Base-by-base conservation (phyloP, 2,888 invertebrate genomes). In the Hypselothyrea guttata region DNA sequence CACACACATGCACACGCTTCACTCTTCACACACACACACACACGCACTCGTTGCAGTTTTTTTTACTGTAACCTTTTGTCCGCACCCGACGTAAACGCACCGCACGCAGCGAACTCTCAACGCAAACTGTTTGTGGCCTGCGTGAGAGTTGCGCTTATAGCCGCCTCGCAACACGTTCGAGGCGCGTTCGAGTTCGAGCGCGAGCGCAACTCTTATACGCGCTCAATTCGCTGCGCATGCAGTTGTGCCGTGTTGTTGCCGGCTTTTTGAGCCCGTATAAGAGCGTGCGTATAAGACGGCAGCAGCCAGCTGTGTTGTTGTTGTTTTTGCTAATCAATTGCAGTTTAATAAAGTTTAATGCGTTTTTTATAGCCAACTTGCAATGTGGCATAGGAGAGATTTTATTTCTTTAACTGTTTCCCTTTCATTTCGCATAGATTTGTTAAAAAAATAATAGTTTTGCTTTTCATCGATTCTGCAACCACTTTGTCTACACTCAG, bases 221-320 rank as follows among this genome's bases (percentile, higher is more conserved):
- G 22, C 22, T 41, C 30, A 53, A 56, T 55, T 66, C 62, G 62
- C 66, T 51, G 62, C 74, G 71, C 45, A 40, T 55, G 35, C 11
- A 31, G n/a, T 35, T 56, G 54, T 40, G 31, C 22, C 42, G 54
- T 71, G 70, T 73, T 70, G 56, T 61, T 71, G 72, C 72, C 72
- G 72, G 72, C 72, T 71, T 72, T 71, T 71, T 70, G 16, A 40
- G 40, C 42, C 46, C 44, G 48, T 71, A 71, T 59, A 60, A 71
- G 74, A 69, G 69, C 57, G 57, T 11, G 53, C 46, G 52, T 67
- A 61, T 59, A 67, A 67, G 61, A 62, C 58, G 44, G 58, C 51
- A 9, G 16, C 46, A 31, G 16, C 49, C 37, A 47, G 54, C 18
- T 47, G 41, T 35, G 16, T 16, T 33, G 16, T 40, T 31, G 35